Evolutionary conservation across 2,888 invertebrate species (phyloP), one percentile per base, ranked within the genome.

Genomic region (Lacanobia wlatinum): DNA sequence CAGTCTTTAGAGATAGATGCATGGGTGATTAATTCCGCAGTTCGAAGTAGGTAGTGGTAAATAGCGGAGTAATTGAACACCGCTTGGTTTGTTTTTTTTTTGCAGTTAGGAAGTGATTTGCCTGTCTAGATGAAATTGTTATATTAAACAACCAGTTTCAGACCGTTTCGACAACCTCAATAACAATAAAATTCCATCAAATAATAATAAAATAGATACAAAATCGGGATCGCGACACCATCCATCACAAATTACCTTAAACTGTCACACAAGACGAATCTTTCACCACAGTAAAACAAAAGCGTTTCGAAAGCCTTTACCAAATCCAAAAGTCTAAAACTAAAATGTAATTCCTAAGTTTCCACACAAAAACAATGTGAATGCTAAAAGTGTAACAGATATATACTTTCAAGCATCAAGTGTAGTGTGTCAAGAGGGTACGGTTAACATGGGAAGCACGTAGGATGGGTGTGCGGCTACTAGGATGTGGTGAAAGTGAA

Each of bases 381-480:
- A 71, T 64, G 50, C 14, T 78, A 70, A 70, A 86, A 85, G 85
- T 85, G 83, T 87, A 79, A 85, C 87, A 76, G 71, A 71, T 70
- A 62, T 55, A 60, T 83, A 92, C 94, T 94, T 94, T 94, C 93
- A 83, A 87, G 91, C 92, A 89, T 92, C 92, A 92, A 91, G 89
- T 87, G 84, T 82, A 92, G 91, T 94, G 88, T 91, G 95, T 93
- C 91, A 95, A 78, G 88, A 87, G 93, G 94, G 88, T 92, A 85
- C 77, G 78, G 86, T 94, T 90, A 86, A 85, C 87, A 93, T 89
- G 89, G 83, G 84, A 85, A 84, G 88, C 94, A 93, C 94, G 94
- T 94, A 89, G 82, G 59, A 87, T 89, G 85, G 88, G 85, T 77
- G 83, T 61, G 55, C 68, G 63, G 68, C 70, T 80, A 82, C 83